Percentiles rank a stretch among this genome's conserved stretches.
Evolutionary conservation across 1,140 invertebrate genomes (phyloP).

Genomic region (Lucilia sericata): DNA sequence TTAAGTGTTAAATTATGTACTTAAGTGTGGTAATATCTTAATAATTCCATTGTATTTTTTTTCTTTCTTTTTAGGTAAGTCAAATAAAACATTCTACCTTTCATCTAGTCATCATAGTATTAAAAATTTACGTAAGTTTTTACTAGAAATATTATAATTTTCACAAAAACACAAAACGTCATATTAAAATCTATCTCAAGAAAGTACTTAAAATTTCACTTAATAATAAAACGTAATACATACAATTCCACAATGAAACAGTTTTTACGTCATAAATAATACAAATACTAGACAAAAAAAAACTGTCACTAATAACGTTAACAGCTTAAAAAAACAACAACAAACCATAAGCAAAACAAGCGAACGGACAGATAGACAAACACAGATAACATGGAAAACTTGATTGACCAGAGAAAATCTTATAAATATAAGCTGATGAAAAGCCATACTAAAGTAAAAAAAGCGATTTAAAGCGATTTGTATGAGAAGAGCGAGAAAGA

Average conservation of each 20-base stretch:
- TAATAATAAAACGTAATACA: not conserved
- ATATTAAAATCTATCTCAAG: not conserved
- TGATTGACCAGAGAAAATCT: conserved; percentile 26
- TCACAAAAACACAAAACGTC: not conserved
- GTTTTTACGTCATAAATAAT: not conserved
- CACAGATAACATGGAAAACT: not conserved
- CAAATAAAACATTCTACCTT: not conserved
- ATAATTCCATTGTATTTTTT: not conserved
- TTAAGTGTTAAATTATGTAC: too few species aligned
- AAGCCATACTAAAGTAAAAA: conserved; percentile 1
- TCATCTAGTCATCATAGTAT: not conserved
- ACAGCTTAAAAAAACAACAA: not conserved
- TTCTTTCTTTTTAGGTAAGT: conserved; percentile 4
- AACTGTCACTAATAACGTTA: not conserved
- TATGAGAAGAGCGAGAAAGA: not conserved
- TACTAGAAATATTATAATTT: not conserved
- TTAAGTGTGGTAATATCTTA: too few species aligned
- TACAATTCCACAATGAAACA: not conserved
- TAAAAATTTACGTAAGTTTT: not conserved
- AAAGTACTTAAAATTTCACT: not conserved
- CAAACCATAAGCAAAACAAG: not conserved
- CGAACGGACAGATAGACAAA: not conserved
- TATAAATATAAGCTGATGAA: conserved; percentile 26
- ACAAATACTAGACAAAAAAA: not conserved
- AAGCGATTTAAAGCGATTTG: not conserved